Base-by-base conservation (phyloP, 1,140 invertebrate species). In the Cydia fagiglandana region DNA sequence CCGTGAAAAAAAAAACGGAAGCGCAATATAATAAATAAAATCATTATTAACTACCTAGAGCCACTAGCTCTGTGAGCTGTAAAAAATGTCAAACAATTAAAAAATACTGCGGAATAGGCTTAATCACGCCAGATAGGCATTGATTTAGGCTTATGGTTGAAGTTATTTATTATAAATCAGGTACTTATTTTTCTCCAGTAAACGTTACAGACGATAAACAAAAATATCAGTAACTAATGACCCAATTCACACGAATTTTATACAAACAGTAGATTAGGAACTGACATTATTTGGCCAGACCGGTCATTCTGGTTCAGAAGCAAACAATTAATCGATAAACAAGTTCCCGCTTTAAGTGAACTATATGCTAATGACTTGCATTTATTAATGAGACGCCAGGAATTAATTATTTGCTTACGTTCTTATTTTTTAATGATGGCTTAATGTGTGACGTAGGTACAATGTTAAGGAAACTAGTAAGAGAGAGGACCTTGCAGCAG, bases 321-420 rank as follows among this genome's bases (percentile, higher is more conserved):
- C 45, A 53, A 53, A 56, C 50, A 74, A 50, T n/a, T 56, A 53
- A 24, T 74, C 12, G 24, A 47, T 34, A 74, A 74, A 53, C 73
- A 74, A 12, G 66, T 50, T 74, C 5, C 53, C 10, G 20, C 66
- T 73, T 30, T 50, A 74, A 50, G 20, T 28, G 50, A 53, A 24
- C 41, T 74, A 74, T 47, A 74, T 56, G 50, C 17, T 50, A 53
- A 74, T 74, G 73, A 45, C 56, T 61, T 24, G 56, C 56, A 61
- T 24, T 61, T 61, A 24, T 24, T 61, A 61, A 61, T 61, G 20
- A 61, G 56, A 61, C 56, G 56, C 20, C 56, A 61, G 56, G 9
- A 61, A 24, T 61, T 6, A 10, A 61, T 61, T 2, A 24, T 24
- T 61, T 24, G 56, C 56, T 61, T 61, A 61, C 17, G 15, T 20